Base-by-base conservation (phyloP, 2,888 invertebrate genomes). In the Taphrorychus bicolor region DNA sequence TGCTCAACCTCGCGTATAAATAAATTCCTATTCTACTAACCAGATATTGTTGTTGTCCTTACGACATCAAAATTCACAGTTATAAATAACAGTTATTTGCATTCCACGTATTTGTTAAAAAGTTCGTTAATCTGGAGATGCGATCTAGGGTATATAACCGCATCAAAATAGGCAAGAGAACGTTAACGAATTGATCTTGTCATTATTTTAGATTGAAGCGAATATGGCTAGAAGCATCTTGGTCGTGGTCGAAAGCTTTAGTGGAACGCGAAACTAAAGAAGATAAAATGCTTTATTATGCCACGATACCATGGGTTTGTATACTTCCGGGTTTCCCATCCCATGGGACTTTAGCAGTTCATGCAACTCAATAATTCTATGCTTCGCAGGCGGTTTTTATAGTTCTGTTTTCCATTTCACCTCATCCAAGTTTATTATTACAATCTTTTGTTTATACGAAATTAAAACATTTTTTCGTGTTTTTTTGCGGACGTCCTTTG, bases 181-280 rank as follows among this genome's bases (percentile, higher is more conserved):
- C 17, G 9, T 45, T 14, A 16, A 45, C 45, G 17, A 45, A 16
- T 17, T 16, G 45, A 45, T 52, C 18, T 52, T 23, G 52, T 22
- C 22, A 16, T 52, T 49, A 49, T 49, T 49, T 52, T 11, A 52
- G 52, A 11, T 23, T 23, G 21, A 49, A 49, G 18, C 18, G n/a
- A 52, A 52, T 22, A 52, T 22, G n/a, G 22, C 52, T 52, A 1
- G 45, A 5, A 45, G 45, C 45, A 45, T 45, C n/a, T 19, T 22
- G 49, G 52, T 52, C 21, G 52, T 22, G 52, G 22, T 22, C 23
- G 52, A 52, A n/a, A 5, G 52, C 21, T 22, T 52, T 52, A 22
- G 52, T 52, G 52, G 52, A 22, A 52, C 41, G 41, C 41, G 40
- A 56, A 40, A 40, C 56, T 14, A 56, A 56, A 56, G 41, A 32